Conservation (phyloP, 2,797 vertebrate species). For the Enteromius afrohamiltoni region DNA sequence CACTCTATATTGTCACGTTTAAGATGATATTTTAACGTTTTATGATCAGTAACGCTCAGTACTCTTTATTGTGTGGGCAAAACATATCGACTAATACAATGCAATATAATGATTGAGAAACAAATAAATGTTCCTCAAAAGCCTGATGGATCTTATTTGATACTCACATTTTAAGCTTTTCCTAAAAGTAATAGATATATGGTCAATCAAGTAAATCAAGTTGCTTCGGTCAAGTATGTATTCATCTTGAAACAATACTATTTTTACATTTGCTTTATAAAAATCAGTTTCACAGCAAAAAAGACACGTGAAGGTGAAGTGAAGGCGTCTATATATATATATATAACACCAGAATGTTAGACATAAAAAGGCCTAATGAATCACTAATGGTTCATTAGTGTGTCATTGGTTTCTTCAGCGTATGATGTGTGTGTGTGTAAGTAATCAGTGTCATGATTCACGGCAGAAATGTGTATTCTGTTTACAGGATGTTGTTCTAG, state of each 20-base stretch:
- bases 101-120: background rate
- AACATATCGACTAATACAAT: background rate
- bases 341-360: background rate
- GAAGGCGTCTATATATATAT: no score
- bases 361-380: background rate
- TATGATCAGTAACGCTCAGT: background rate
- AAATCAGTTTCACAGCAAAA: background rate
- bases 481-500: background rate
- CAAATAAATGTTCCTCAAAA: background rate
- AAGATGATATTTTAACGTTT: background rate
- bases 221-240: background rate
- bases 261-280: background rate
- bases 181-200: background rate
- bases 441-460: constrained; percentile 6
- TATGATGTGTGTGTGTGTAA: background rate
- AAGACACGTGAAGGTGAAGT: background rate
- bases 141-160: background rate
- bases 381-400: background rate
- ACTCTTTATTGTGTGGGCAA: background rate
- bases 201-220: background rate
- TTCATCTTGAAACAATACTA: background rate
- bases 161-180: background rate
- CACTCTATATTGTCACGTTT: background rate
- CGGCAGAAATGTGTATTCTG: background rate
- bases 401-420: background rate